phyloP scores from a whole-genome alignment of 2,113 vertebrate species.

The Oxyura jamaicensis region DNA sequence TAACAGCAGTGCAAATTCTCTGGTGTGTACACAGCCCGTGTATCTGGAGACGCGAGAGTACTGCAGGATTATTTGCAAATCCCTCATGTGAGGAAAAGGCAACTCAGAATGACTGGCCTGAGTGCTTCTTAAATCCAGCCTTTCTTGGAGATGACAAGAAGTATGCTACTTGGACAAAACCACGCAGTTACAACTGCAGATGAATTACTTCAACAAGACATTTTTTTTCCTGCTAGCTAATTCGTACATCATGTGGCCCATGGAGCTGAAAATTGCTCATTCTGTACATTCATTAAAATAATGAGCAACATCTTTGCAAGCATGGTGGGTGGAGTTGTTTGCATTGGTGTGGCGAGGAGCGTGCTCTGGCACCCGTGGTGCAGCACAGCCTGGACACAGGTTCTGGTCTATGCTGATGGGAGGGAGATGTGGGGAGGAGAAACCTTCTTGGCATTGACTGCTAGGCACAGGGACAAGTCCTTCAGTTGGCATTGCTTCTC shows the following conservation, averaged over 20 bases:
- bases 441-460: not conserved
- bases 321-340: not conserved
- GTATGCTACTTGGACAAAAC: not conserved
- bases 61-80: not conserved
- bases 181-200: not conserved
- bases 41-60: not conserved
- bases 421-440: not conserved
- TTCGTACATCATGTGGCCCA: not conserved
- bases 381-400: not conserved
- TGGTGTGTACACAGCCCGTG: not conserved
- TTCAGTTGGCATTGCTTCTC: not conserved
- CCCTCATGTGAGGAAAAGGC: not conserved
- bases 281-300: slow-evolving; percentile 24
- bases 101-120: not conserved
- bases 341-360: not conserved
- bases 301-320: not conserved
- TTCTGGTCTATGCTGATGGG: not conserved
- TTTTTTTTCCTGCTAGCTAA: not conserved
- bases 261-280: slow-evolving; percentile 37
- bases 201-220: not conserved
- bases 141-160: not conserved
- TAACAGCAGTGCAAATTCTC: not conserved
- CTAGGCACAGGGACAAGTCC: not conserved
- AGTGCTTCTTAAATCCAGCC: not conserved
- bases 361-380: not conserved